These are phyloP conservation scores for Vandiemenella viatica DNA, from an alignment of 2,888 invertebrate genomes.

Conservation along the genomic window DNA sequence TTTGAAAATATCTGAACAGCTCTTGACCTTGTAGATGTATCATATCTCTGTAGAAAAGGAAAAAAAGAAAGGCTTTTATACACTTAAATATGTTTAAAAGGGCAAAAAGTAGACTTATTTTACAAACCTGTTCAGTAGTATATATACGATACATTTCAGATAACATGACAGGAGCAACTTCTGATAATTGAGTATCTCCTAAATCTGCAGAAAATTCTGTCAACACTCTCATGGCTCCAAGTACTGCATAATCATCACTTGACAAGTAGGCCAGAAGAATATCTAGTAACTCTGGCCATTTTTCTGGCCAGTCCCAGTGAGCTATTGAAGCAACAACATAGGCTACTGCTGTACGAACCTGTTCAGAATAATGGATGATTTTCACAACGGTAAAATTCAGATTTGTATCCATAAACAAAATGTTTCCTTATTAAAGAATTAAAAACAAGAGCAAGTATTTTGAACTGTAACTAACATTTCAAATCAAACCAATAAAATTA, in stretches of 20 bases:
- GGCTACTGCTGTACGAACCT: slow-evolving; percentile 47
- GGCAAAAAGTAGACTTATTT: slow-evolving; percentile 9
- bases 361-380: slow-evolving; percentile 1
- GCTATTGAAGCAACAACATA: slow-evolving; percentile 56
- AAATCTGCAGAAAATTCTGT: slow-evolving; percentile 52
- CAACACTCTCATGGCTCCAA: slow-evolving; percentile 56
- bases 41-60: slow-evolving; percentile 32
- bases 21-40: slow-evolving; percentile 42
- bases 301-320: slow-evolving; percentile 55
- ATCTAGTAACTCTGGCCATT: slow-evolving; percentile 53
- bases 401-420: neutral
- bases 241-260: slow-evolving; percentile 41
- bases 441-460: no score
- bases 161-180: slow-evolving; percentile 49
- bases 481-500: no score
- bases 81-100: slow-evolving; percentile 3
- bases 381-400: neutral
- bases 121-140: slow-evolving; percentile 37
- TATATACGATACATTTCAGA: slow-evolving; percentile 56
- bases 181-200: slow-evolving; percentile 44
- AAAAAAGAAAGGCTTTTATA: slow-evolving; percentile 4
- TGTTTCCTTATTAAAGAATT: no score
- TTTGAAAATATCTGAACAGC: slow-evolving; percentile 52
- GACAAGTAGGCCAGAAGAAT: slow-evolving; percentile 47
- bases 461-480: no score